Evolutionary conservation across 2,888 invertebrate species (phyloP), one percentile per base, ranked within the genome.

Genomic region (Deroplatys truncata): DNA sequence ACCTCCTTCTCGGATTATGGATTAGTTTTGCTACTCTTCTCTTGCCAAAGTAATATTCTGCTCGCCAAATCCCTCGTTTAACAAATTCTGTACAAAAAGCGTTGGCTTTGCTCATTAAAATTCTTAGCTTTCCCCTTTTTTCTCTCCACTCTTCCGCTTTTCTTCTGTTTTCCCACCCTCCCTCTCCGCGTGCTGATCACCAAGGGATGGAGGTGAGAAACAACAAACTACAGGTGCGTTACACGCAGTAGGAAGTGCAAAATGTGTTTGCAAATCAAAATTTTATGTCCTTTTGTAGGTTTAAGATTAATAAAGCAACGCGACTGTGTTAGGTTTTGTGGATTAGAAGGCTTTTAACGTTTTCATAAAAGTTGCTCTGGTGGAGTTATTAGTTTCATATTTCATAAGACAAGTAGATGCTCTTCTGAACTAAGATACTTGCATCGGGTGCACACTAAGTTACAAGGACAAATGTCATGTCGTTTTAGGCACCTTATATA

Each of bases 1-100:
- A 31, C 84, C 84, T 83, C 49, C 86, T 84, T 25, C 43, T 56
- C 88, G 90, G 91, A 91, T 91, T 91, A 91, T 90, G 91, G 91
- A 90, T 91, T 91, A 90, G 90, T 90, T 90, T 90, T 90, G 89
- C 72, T 28, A 88, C 88, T 89, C 85, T 88, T 84, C 89, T 89
- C 89, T 89, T 89, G 82, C 88, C 86, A 89, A 89, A 88, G 88
- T 88, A 88, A 88, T 88, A 84, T n/a, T 84, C 84, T 29, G 89
- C 89, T 35, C 86, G 82, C 84, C 56, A 87, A 89, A 89, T 89
- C 89, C 86, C 82, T 84, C 86, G 87, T 86, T 89, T 86, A 89
- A 84, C 89, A 35, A 89, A 89, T 89, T 89, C 86, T 28, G 89
- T 49, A 86, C 35, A 89, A 89, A 89, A 89, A 89, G 89, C 86